phyloP scores from a whole-genome alignment of 1,140 invertebrate species.

The Lucilia sericata region DNA sequence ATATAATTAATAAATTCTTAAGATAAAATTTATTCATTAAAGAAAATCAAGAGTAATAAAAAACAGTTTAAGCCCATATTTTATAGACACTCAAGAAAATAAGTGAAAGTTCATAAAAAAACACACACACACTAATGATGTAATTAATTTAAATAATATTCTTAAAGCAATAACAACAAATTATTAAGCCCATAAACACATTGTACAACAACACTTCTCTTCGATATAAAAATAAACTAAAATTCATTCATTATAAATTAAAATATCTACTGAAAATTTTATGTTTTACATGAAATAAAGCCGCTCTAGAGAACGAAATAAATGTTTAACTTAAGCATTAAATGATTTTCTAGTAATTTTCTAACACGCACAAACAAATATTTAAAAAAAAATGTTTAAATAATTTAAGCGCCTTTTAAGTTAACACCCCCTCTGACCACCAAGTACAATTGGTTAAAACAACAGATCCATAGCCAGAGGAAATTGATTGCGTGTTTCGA shows the following conservation, averaged over 20 bases:
- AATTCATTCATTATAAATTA: not conserved
- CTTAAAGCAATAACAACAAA: slow-evolving; percentile 18
- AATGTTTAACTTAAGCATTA: not conserved
- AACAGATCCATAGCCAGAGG: not conserved
- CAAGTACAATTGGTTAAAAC: not conserved
- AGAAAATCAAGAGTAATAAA: not conserved
- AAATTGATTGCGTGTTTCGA: not conserved
- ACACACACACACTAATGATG: slow-evolving; percentile 29
- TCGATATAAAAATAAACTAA: not conserved
- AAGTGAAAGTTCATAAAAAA: slow-evolving; percentile 36
- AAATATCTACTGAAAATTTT: not conserved
- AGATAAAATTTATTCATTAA: slow-evolving; percentile 4
- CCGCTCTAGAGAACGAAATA: not conserved
- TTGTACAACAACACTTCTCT: not conserved
- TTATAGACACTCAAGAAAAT: not conserved
- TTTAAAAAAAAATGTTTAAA: slow-evolving; percentile 12
- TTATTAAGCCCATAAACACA: slow-evolving; percentile 34
- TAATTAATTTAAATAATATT: slow-evolving; percentile 45
- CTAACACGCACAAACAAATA: slow-evolving; percentile 36
- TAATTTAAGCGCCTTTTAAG: slow-evolving; percentile 18
- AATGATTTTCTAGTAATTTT: slow-evolving; percentile 19
- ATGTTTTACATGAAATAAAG: slow-evolving; percentile 9
- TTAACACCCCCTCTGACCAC: slow-evolving; percentile 1
- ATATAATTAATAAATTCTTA: not conserved
- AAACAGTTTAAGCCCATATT: not conserved